A percentile compares a stretch with the other conserved stretches of the same genome.
phyloP scores from a whole-genome alignment of 1,140 invertebrate genomes.

The Lasioglossum baleicum region DNA sequence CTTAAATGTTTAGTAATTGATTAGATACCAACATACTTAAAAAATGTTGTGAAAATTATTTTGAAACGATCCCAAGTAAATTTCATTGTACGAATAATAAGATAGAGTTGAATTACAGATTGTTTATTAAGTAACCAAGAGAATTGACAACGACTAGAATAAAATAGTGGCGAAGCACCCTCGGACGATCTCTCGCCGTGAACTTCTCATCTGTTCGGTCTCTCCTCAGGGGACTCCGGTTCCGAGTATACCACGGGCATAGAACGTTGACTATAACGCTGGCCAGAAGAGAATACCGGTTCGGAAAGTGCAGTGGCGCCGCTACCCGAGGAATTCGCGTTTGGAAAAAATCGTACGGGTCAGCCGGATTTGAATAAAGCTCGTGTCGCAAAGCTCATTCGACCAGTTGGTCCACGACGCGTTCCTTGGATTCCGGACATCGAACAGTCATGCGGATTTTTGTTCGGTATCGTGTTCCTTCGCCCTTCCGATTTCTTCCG shows the following conservation, averaged over 20 bases:
- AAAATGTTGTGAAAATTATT: too few relatives aligned
- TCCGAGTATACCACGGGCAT: conserved; percentile 59
- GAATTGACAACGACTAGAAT: conserved; percentile 61
- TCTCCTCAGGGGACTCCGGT: conserved; percentile 61
- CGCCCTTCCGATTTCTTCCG: not conserved
- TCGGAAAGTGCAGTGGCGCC: conserved; percentile 66
- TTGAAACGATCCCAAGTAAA: too few relatives aligned
- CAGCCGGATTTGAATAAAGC: conserved; percentile 40
- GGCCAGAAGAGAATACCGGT: conserved; percentile 73
- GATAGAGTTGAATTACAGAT: too few relatives aligned
- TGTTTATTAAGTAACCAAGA: not conserved
- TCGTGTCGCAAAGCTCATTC: conserved; percentile 11
- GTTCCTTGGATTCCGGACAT: conserved; percentile 28
- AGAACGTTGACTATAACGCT: conserved; percentile 66
- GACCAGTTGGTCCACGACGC: not conserved
- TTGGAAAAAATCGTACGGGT: conserved; percentile 45
- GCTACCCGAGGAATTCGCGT: conserved; percentile 59
- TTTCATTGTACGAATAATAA: too few relatives aligned
- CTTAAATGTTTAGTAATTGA: too few relatives aligned
- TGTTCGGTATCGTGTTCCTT: not conserved
- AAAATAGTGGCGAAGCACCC: conserved; percentile 72
- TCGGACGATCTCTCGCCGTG: conserved; percentile 66
- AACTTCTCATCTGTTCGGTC: conserved; percentile 61
- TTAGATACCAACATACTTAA: too few relatives aligned
- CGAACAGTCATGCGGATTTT: conserved; percentile 11